These are phyloP conservation scores for Alcis repandata DNA, from an alignment of 2,888 invertebrate genomes.

Conservation along the genomic window DNA sequence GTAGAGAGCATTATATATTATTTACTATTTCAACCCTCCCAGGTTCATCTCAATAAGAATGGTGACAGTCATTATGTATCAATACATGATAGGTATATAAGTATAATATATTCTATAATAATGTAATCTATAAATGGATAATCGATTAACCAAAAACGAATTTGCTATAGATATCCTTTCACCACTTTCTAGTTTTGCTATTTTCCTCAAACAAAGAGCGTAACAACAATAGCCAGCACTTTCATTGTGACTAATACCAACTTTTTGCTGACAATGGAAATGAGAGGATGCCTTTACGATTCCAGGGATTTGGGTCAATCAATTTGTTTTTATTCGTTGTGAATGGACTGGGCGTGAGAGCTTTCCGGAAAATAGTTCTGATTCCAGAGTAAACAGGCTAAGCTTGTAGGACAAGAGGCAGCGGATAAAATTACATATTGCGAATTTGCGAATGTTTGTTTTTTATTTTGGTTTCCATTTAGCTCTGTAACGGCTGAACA, in stretches of 20 bases:
- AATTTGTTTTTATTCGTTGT: slow-evolving; percentile 65
- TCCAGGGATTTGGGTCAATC: slow-evolving; percentile 73
- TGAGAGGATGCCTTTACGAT: slow-evolving; percentile 63
- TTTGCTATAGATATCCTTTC: too few relatives aligned
- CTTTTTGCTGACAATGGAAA: slow-evolving; percentile 74
- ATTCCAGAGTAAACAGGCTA: slow-evolving; percentile 18
- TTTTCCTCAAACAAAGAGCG: slow-evolving; percentile 14
- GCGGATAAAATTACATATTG: not conserved
- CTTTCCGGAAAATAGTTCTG: slow-evolving; percentile 23
- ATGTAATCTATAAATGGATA: too few relatives aligned
- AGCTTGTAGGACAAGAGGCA: slow-evolving; percentile 15
- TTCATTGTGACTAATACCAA: slow-evolving; percentile 65
- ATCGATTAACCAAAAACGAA: too few relatives aligned
- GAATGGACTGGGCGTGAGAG: slow-evolving; percentile 36
- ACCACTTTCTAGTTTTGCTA: not conserved
- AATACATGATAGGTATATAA: too few relatives aligned
- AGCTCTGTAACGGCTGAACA: too few relatives aligned
- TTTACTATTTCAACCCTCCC: too few relatives aligned
- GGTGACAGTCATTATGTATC: too few relatives aligned
- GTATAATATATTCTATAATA: too few relatives aligned
- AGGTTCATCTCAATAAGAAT: too few relatives aligned
- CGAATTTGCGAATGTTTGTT: too few relatives aligned
- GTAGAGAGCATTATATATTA: too few relatives aligned
- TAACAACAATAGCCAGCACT: slow-evolving; percentile 62
- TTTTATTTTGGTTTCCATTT: too few relatives aligned